Base-by-base conservation (phyloP, 2,888 invertebrate genomes). In the Sinohyriopsis cumingii region DNA sequence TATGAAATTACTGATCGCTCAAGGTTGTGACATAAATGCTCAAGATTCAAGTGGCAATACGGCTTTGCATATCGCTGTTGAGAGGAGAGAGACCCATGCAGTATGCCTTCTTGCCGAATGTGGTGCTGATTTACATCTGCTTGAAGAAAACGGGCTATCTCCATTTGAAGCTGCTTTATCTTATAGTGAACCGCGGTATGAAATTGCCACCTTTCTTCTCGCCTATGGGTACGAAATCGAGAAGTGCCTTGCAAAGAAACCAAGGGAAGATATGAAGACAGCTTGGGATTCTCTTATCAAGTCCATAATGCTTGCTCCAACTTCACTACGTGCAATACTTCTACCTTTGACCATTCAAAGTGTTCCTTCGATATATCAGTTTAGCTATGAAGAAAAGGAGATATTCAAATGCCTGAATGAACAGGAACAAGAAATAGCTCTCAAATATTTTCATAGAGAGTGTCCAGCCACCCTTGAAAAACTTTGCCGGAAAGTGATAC, bases 41-140 rank as follows among this genome's bases (percentile, higher is more conserved):
- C 62, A 54, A 5, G 72, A 78, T 55, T 59, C 59, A 28, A 67
- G 55, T 5, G 79, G 78, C 6, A 72, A 67, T 55, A 77, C 78
- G 20, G 79, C 79, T n/a, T 57, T 81, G 19, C 77, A 78, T 55
- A 53, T 64, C 3, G 74, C 78, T 3, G 75, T 76, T 5, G 74
- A 77, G 22, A 55, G 53, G 22, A 54, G 56, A 15, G 76, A 78
- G 57, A 62, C 74, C 18, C 72, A 76, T 25, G 71, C 77, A 19
- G n/a, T 65, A 3, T 69, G 69, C 55, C 33, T 73, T 24, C 55
- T 75, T 25, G 71, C 55, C 22, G 75, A 79, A 67, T 65, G 53
- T 57, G 77, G 74, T 20, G 76, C 76, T 57, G 67, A 75, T 55
- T 56, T 81, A 15, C 72, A 76, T 55, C 55, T 70, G 2, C 63